A percentile compares a stretch with the other conserved stretches of the same genome.
Evolutionary conservation across 2,797 vertebrate genomes (phyloP).

Genomic region (Acridotheres tristis): DNA sequence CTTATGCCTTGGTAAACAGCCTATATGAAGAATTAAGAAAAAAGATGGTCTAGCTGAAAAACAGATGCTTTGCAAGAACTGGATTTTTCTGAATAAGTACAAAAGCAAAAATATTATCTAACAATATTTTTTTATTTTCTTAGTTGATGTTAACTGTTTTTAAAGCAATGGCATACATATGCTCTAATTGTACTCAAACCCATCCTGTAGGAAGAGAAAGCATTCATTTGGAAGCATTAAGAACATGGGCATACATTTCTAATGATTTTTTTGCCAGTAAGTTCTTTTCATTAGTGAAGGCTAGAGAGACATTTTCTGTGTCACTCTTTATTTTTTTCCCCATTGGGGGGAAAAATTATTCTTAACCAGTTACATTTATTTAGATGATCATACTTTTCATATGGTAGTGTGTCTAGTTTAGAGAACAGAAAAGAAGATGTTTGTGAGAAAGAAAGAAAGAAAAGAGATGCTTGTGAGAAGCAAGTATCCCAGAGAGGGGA

Average conservation of each 20-base stretch:
- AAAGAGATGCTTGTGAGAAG: background rate
- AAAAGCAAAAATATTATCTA: slow-evolving; percentile 15
- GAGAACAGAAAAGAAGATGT: background rate
- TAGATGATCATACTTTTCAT: background rate
- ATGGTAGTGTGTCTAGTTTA: background rate
- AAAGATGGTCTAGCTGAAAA: background rate
- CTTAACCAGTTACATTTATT: background rate
- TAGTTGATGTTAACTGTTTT: slow-evolving; percentile 16
- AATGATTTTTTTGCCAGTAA: background rate
- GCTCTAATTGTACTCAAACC: background rate
- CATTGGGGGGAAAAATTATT: background rate
- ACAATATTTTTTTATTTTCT: background rate
- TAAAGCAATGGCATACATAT: background rate
- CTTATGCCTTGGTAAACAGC: background rate
- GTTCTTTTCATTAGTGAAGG: background rate
- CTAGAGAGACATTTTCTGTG: background rate
- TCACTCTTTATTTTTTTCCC: background rate
- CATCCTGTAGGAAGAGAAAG: background rate
- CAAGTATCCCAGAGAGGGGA: background rate
- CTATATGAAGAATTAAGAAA: background rate
- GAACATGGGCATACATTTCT: background rate
- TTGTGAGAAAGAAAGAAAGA: background rate
- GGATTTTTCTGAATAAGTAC: slow-evolving; percentile 6
- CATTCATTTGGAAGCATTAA: background rate
- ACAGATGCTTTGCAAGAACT: background rate